These are phyloP conservation scores for Andrena bicolor DNA, from an alignment of 2,888 invertebrate species.

Conservation along the genomic window DNA sequence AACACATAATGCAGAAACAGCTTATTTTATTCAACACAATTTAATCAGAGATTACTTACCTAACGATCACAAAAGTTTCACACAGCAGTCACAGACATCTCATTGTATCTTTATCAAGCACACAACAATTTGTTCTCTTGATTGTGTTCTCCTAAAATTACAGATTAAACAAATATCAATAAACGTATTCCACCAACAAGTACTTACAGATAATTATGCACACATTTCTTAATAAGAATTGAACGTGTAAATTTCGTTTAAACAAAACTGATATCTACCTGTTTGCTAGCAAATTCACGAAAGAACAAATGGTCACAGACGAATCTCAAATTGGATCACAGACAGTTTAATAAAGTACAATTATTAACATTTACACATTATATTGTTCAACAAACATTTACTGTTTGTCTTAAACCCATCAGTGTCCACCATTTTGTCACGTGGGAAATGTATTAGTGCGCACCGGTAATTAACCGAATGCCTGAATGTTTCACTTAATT, in stretches of 20 bases:
- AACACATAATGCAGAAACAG: not conserved
- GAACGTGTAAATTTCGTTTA: not conserved
- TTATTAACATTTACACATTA: not conserved
- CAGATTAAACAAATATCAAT: not conserved
- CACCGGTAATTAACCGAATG: not conserved
- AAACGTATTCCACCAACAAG: not conserved
- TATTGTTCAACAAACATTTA: not conserved
- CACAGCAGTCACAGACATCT: not conserved
- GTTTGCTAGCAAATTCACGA: no score
- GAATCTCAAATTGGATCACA: not conserved
- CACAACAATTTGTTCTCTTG: not conserved
- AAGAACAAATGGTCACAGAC: not conserved
- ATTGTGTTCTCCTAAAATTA: not conserved
- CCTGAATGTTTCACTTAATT: not conserved
- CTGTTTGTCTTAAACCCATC: not conserved
- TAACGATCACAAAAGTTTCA: not conserved
- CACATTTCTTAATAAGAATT: no score
- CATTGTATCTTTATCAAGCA: not conserved
- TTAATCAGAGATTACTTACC: not conserved
- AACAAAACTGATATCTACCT: not conserved
- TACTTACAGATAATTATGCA: not conserved
- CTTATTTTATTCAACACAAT: not conserved
- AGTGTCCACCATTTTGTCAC: not conserved
- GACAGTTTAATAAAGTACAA: not conserved
- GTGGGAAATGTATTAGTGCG: not conserved